Evolutionary conservation across 2,888 invertebrate genomes (phyloP).

Genomic region (Dryobota labecula): DNA sequence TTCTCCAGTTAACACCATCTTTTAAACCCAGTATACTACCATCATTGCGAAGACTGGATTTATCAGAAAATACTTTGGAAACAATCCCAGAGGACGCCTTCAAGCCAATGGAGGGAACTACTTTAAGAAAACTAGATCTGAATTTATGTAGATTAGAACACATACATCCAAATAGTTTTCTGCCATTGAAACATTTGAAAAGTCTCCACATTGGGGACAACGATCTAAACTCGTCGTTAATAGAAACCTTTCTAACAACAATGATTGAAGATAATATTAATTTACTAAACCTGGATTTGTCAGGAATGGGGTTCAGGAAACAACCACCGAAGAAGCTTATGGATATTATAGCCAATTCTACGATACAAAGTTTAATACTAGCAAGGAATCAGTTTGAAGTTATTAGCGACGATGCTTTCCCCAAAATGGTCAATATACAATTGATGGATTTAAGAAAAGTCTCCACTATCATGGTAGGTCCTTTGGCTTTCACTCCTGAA

Average conservation of each 20-base stretch:
- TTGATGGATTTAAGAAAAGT: conserved; percentile 90
- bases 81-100: conserved; percentile 85
- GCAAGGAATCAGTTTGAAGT: conserved; percentile 90
- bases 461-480: conserved; percentile 84
- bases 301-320: conserved; percentile 89
- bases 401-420: conserved; percentile 87
- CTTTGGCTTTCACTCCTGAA: conserved; percentile 84
- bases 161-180: conserved; percentile 88
- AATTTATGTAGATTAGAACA: conserved; percentile 89
- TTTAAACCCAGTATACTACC: conserved; percentile 85
- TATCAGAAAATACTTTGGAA: conserved; percentile 90
- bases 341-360: conserved; percentile 87
- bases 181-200: conserved; percentile 83
- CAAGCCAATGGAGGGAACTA: conserved; percentile 82
- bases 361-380: conserved; percentile 85
- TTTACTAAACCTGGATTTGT: conserved; percentile 86
- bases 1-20: conserved; percentile 83
- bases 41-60: conserved; percentile 82
- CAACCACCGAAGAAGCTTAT: conserved; percentile 85
- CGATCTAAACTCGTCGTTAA: conserved; percentile 83
- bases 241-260: conserved; percentile 82
- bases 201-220: conserved; percentile 89
- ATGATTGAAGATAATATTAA: conserved; percentile 80
- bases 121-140: conserved; percentile 85
- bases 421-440: conserved; percentile 89